A percentile compares a stretch with the other conserved stretches of the same genome.
phyloP scores from a whole-genome alignment of 2,888 invertebrate genomes.

The Diploptera punctata region DNA sequence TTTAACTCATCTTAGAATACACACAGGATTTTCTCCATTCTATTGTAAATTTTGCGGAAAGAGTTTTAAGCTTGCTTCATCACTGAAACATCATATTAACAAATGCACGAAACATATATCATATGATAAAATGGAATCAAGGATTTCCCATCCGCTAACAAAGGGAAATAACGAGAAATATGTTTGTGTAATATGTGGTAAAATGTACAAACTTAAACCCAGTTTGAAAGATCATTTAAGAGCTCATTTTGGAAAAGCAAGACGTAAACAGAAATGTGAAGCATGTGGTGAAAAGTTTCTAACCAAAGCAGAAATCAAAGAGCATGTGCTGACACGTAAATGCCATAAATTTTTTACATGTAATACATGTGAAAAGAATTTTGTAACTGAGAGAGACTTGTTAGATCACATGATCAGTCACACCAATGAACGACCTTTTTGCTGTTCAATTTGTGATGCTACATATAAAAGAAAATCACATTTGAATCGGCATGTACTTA shows the following conservation, averaged over 20 bases:
- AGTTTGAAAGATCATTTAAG: conserved; percentile 32
- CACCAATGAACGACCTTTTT: conserved; percentile 31
- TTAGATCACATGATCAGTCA: conserved; percentile 34
- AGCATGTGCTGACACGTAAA: conserved; percentile 17
- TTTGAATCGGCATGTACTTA: conserved; percentile 30
- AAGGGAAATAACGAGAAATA: conserved; percentile 15
- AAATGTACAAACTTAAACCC: conserved; percentile 27
- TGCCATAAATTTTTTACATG: not conserved
- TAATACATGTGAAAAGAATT: conserved; percentile 18
- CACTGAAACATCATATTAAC: conserved; percentile 17
- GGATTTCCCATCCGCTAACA: conserved; percentile 8
- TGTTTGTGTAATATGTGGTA: conserved; percentile 32
- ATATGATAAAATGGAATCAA: not conserved
- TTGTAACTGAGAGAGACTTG: conserved; percentile 27
- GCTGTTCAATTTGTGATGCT: conserved; percentile 27
- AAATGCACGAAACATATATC: not conserved
- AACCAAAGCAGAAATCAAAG: conserved; percentile 26
- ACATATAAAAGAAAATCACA: conserved; percentile 36
- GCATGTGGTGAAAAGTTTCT: conserved; percentile 34
- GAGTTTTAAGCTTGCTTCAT: conserved; percentile 20
- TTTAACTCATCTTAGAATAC: conserved; percentile 55
- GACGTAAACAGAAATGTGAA: conserved; percentile 31
- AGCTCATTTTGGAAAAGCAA: conserved; percentile 22
- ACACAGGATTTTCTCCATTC: conserved; percentile 66
- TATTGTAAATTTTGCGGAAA: conserved; percentile 59